A percentile compares a stretch with the other conserved stretches of the same genome.
Conservation (phyloP, 2,113 vertebrate genomes). For the Onychostoma macrolepis region DNA sequence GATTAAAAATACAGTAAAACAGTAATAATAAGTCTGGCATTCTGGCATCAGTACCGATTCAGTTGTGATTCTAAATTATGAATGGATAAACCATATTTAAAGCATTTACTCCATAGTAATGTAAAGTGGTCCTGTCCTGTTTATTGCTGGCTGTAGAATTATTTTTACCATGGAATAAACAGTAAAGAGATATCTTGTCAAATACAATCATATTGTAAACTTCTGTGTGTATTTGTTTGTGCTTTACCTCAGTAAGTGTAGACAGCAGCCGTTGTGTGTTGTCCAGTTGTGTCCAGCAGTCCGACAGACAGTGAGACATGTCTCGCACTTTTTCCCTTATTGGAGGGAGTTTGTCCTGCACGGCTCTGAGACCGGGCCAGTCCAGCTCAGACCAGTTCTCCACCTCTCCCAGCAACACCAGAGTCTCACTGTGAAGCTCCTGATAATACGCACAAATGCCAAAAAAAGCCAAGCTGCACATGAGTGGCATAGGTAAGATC, state of each 20-base stretch:
- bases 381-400: conserved; percentile 77
- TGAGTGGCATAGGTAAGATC: neutral
- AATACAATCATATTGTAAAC: neutral
- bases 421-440: conserved; percentile 77
- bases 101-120: no score
- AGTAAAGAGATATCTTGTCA: neutral
- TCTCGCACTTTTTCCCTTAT: conserved; percentile 75
- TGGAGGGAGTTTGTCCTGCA: conserved; percentile 75
- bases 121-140: no score
- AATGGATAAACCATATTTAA: no score
- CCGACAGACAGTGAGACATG: conserved; percentile 80
- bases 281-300: conserved; percentile 82
- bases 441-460: conserved; percentile 44
- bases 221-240: neutral
- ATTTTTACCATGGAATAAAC: neutral
- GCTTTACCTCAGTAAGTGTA: conserved; percentile 78
- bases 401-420: conserved; percentile 69
- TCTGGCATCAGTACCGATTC: no score
- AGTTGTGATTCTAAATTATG: no score
- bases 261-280: conserved; percentile 82
- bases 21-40: no score
- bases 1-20: no score
- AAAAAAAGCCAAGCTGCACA: neutral
- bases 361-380: conserved; percentile 70
- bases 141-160: neutral